Conservation (phyloP, 1,140 invertebrate species). For the Drosophila micromelanica region DNA sequence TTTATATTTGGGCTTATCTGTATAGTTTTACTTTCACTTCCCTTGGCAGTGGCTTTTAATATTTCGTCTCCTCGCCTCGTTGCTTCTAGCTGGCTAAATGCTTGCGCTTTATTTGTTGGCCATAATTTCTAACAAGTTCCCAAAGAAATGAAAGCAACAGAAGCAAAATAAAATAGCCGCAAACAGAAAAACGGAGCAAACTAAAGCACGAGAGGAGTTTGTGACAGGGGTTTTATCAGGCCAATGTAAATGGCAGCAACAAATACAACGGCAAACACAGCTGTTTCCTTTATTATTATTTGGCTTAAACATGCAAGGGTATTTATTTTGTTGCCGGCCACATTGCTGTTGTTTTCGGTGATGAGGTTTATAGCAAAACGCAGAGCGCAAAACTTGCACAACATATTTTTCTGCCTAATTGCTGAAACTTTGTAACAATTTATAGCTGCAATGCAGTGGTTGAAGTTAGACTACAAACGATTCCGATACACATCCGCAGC, state of each 20-base stretch:
- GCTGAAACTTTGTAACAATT: conserved; percentile 77
- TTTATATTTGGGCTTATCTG: conserved; percentile 17
- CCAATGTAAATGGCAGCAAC: conserved; percentile 30
- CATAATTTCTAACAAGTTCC: conserved; percentile 39
- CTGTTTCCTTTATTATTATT: conserved; percentile 73
- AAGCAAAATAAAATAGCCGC: conserved; percentile 11
- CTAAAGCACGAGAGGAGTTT: background rate
- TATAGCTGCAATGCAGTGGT: conserved; percentile 79
- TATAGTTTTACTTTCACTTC: conserved; percentile 26
- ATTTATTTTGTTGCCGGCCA: conserved; percentile 66
- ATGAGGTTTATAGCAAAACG: conserved; percentile 25
- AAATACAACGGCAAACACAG: conserved; percentile 37
- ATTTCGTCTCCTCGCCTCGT: conserved; percentile 11
- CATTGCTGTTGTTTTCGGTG: conserved; percentile 28
- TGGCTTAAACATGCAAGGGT: conserved; percentile 73
- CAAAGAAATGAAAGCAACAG: conserved; percentile 11
- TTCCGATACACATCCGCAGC: background rate
- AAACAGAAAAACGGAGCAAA: conserved; percentile 19
- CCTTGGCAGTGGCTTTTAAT: conserved; percentile 6
- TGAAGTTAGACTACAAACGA: conserved; percentile 20
- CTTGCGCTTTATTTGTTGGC: conserved; percentile 22
- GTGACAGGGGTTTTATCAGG: background rate
- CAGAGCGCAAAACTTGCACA: conserved; percentile 55
- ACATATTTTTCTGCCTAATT: conserved; percentile 78
- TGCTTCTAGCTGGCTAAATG: conserved; percentile 8